A percentile compares a stretch with the other conserved stretches of the same genome.
phyloP scores from a whole-genome alignment of 2,797 vertebrate genomes.

The Pangasius djambal region DNA sequence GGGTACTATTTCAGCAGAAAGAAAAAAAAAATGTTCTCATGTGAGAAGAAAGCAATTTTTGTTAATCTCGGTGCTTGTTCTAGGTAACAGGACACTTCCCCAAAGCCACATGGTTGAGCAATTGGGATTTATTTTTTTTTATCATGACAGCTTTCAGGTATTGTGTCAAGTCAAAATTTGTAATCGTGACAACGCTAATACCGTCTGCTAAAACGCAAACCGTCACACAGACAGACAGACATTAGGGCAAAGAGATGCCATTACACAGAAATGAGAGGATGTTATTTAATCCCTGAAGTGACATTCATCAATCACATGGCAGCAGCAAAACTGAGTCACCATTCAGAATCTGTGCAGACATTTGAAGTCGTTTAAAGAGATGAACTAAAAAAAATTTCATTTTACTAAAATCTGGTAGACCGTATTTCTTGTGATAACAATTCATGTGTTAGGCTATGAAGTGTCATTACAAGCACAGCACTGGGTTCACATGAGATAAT shows the following conservation, averaged over 20 bases:
- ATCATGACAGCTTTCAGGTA: conserved; percentile 20
- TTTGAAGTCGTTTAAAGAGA: neutral
- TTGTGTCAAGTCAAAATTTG: conserved; percentile 12
- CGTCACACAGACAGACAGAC: conserved; percentile 22
- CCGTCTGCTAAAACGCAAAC: neutral
- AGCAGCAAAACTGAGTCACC: neutral
- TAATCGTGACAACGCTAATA: conserved; percentile 29
- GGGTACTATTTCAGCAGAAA: conserved; percentile 25
- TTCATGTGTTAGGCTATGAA: neutral
- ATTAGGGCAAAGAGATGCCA: conserved; percentile 10
- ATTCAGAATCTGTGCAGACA: neutral
- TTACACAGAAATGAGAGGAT: conserved; percentile 19
- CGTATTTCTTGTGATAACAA: neutral
- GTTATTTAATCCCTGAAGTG: conserved; percentile 25
- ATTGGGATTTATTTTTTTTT: neutral
- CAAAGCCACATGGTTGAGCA: neutral
- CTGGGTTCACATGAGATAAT: neutral
- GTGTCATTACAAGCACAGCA: neutral
- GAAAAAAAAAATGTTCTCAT: conserved; percentile 14
- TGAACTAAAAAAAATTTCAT: neutral
- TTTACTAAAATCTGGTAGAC: neutral
- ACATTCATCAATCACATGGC: conserved; percentile 38
- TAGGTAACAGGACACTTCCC: conserved; percentile 1
- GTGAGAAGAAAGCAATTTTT: conserved; percentile 46
- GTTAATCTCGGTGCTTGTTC: conserved; percentile 36